Percentiles rank a stretch among this genome's conserved stretches.
Evolutionary conservation across 2,888 invertebrate species (phyloP).

Genomic region (Osmoderma eremita): DNA sequence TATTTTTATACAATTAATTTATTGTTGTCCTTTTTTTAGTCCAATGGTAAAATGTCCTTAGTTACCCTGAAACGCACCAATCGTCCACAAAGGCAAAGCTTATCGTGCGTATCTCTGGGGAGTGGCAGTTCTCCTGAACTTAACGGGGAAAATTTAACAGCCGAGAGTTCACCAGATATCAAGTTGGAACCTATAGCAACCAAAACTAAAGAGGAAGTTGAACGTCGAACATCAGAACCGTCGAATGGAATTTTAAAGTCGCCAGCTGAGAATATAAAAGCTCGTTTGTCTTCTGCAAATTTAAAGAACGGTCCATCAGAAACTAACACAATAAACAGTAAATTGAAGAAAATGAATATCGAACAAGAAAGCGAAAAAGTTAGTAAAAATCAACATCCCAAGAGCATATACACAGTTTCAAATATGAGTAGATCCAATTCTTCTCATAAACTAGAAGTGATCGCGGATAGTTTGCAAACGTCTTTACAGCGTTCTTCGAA

Average conservation of each 20-base stretch:
- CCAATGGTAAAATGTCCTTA: slow-evolving; percentile 43
- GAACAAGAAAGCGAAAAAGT: slow-evolving; percentile 26
- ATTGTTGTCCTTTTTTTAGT: slow-evolving; percentile 38
- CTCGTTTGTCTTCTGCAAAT: slow-evolving; percentile 66
- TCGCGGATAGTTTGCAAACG: slow-evolving; percentile 36
- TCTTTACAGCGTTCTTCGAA: slow-evolving; percentile 34
- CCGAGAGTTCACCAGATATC: slow-evolving; percentile 58
- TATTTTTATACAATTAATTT: slow-evolving; percentile 32
- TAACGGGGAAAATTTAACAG: slow-evolving; percentile 9
- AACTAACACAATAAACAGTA: slow-evolving; percentile 45
- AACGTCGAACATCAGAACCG: neutral
- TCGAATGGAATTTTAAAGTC: slow-evolving; percentile 59
- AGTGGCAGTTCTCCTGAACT: slow-evolving; percentile 40
- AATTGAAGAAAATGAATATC: slow-evolving; percentile 27
- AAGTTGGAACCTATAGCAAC: slow-evolving; percentile 53
- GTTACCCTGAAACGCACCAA: slow-evolving; percentile 48
- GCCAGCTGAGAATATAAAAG: slow-evolving; percentile 68
- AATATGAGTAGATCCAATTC: slow-evolving; percentile 48
- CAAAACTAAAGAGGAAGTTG: slow-evolving; percentile 32
- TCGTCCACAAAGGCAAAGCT: slow-evolving; percentile 40
- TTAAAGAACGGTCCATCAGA: slow-evolving; percentile 50
- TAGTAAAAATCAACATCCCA: slow-evolving; percentile 27
- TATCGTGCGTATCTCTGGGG: slow-evolving; percentile 39
- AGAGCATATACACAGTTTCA: slow-evolving; percentile 36
- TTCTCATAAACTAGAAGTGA: slow-evolving; percentile 41